Conservation (phyloP, 2,888 invertebrate genomes). For the Dryococelus australis region DNA sequence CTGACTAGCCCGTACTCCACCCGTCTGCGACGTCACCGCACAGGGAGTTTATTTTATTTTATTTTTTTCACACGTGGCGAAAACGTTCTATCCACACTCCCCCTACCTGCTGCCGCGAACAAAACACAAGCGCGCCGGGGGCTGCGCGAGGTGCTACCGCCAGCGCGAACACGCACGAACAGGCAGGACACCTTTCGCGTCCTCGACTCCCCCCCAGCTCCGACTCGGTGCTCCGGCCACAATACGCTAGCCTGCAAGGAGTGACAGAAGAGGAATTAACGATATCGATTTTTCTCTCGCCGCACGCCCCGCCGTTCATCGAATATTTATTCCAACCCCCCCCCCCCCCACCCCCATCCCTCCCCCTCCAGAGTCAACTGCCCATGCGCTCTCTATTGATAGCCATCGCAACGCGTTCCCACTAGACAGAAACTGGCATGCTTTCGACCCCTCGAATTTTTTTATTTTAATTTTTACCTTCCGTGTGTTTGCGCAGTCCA, state of each 20-base stretch:
- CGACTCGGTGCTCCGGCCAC: background rate
- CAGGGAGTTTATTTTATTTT: too few species aligned
- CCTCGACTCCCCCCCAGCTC: background rate
- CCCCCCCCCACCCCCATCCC: background rate
- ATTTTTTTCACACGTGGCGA: too few species aligned
- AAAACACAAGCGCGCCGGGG: background rate
- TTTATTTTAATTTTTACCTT: too few species aligned
- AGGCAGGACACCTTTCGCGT: too few species aligned
- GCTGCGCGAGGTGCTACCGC: background rate
- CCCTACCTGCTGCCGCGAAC: too few species aligned
- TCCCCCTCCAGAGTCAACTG: background rate
- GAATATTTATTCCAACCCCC: background rate
- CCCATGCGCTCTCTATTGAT: background rate
- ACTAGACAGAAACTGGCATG: background rate
- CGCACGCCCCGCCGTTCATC: background rate
- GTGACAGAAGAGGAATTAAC: constrained; percentile 10
- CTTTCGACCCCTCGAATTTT: too few species aligned
- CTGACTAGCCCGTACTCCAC: too few species aligned
- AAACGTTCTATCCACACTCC: too few species aligned
- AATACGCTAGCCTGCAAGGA: background rate
- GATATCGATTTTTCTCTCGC: constrained; percentile 1
- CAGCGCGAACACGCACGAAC: too few species aligned
- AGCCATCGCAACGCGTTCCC: background rate
- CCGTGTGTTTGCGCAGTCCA: too few species aligned
- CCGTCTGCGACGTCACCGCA: too few species aligned